These are phyloP conservation scores for Numenius phaeopus DNA, from an alignment of 2,797 vertebrate species.

Conservation along the genomic window DNA sequence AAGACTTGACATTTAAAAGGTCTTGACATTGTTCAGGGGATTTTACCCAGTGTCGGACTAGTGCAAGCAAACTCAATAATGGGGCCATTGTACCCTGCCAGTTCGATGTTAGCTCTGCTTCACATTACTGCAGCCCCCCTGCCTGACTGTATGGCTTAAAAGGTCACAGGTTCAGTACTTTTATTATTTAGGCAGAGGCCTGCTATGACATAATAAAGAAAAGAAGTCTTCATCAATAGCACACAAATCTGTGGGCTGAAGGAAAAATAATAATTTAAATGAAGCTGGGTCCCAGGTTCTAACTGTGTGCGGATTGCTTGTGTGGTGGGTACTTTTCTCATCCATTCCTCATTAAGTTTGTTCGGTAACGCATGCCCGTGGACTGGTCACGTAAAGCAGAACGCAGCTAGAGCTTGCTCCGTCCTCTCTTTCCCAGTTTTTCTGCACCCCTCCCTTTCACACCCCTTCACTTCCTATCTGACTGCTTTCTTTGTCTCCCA, in stretches of 20 bases:
- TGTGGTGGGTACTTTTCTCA: accelerated
- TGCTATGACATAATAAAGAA: not conserved
- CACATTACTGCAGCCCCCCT: conserved; percentile 2
- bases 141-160: not conserved
- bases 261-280: not conserved
- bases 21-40: conserved; percentile 51
- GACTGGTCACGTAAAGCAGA: not conserved
- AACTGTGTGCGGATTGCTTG: accelerated
- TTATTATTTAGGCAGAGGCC: not conserved
- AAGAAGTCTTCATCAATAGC: not conserved
- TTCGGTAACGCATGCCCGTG: accelerated
- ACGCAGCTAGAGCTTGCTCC: not conserved
- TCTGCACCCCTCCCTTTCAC: not conserved
- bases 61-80: conserved; percentile 40
- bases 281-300: not conserved
- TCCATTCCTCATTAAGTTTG: accelerated
- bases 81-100: conserved; percentile 35
- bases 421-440: not conserved
- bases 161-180: conserved; percentile 27
- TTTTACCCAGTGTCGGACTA: not conserved
- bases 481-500: not conserved
- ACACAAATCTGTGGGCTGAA: not conserved
- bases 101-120: conserved; percentile 28
- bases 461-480: not conserved
- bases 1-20: conserved; percentile 76